These are phyloP conservation scores for Ethmia dodecea DNA, from an alignment of 2,888 invertebrate genomes.

Conservation along the genomic window DNA sequence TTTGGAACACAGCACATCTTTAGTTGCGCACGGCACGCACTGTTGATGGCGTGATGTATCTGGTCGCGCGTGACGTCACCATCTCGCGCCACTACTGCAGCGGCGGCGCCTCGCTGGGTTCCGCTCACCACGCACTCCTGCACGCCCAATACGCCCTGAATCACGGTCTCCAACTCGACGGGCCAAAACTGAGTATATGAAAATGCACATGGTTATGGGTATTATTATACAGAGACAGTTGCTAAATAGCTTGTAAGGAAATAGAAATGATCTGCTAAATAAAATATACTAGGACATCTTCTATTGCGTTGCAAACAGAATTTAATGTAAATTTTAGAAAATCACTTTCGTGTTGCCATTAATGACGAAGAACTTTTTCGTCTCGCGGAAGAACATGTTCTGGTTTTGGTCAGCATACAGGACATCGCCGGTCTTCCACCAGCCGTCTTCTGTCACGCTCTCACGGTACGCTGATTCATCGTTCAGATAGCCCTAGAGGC, in stretches of 20 bases:
- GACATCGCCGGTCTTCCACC: slow-evolving; percentile 43
- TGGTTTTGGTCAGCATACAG: slow-evolving; percentile 33
- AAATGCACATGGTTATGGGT: too few relatives aligned
- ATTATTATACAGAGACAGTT: too few relatives aligned
- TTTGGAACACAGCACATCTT: too few relatives aligned
- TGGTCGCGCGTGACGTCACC: slow-evolving; percentile 21
- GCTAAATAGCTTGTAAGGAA: too few relatives aligned
- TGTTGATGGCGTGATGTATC: slow-evolving; percentile 31
- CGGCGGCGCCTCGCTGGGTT: slow-evolving; percentile 34
- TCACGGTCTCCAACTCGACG: slow-evolving; percentile 41
- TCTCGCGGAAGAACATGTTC: slow-evolving; percentile 28
- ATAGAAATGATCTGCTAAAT: too few relatives aligned
- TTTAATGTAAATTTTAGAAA: too few relatives aligned
- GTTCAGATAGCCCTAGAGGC: slow-evolving; percentile 45
- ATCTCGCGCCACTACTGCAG: slow-evolving; percentile 27
- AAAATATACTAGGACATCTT: too few relatives aligned
- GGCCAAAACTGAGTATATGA: slow-evolving; percentile 52
- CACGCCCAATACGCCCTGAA: slow-evolving; percentile 36
- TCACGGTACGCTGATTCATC: slow-evolving; percentile 26
- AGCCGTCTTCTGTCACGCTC: slow-evolving; percentile 31
- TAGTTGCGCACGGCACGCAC: too few relatives aligned
- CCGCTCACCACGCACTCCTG: slow-evolving; percentile 31
- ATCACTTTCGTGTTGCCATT: too few relatives aligned
- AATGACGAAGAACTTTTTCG: slow-evolving; percentile 44
- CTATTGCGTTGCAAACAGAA: too few relatives aligned